A percentile compares a stretch with the other conserved stretches of the same genome.
These are phyloP conservation scores for Drosophila kurseongensis DNA, from an alignment of 1,140 invertebrate genomes.

Conservation along the genomic window DNA sequence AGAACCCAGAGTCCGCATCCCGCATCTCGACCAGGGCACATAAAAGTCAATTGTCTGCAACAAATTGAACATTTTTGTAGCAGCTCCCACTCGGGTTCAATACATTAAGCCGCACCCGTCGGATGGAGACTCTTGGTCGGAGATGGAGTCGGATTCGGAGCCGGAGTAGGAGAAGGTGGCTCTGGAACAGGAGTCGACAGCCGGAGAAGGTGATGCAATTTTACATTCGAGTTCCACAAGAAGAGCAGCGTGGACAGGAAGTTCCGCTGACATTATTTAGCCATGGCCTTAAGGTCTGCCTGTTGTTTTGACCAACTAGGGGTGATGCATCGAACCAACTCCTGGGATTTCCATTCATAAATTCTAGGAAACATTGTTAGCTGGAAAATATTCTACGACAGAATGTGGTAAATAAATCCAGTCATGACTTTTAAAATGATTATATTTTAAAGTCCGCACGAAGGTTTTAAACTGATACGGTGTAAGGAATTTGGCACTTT, in stretches of 20 bases:
- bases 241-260: background rate
- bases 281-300: background rate
- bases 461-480: too few species aligned
- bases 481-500: too few species aligned
- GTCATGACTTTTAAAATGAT: too few species aligned
- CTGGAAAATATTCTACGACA: too few species aligned
- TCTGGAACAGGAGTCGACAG: slow-evolving; percentile 8
- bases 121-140: background rate
- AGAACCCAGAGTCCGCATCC: slow-evolving; percentile 1
- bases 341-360: background rate
- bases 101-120: slow-evolving; percentile 22
- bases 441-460: too few species aligned
- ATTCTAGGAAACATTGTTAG: too few species aligned
- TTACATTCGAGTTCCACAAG: slow-evolving; percentile 1
- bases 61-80: slow-evolving; percentile 65
- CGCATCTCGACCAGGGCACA: slow-evolving; percentile 18
- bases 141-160: background rate
- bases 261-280: background rate
- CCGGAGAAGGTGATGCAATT: slow-evolving; percentile 10
- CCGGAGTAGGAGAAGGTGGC: too few species aligned
- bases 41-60: slow-evolving; percentile 71
- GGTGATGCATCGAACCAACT: too few species aligned
- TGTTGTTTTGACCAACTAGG: background rate
- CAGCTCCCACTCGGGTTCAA: slow-evolving; percentile 26
- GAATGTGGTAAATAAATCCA: too few species aligned